Percentiles rank a stretch among this genome's conserved stretches.
Evolutionary conservation across 2,888 invertebrate species (phyloP).

Genomic region (Notodonta ziczac): DNA sequence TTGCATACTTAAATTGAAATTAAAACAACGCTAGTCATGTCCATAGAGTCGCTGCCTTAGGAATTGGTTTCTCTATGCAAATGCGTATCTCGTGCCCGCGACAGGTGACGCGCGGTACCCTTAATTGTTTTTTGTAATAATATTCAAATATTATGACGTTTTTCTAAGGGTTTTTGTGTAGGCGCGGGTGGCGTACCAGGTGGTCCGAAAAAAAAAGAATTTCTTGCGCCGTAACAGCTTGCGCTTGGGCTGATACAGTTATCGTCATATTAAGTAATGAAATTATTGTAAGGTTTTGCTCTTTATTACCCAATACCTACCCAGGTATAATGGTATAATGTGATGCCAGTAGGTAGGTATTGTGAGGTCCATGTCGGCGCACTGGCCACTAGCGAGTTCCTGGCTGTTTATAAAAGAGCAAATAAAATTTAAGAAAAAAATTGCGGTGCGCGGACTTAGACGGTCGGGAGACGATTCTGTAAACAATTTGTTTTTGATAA

Average conservation of each 20-base stretch:
- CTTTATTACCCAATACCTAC: too few species aligned
- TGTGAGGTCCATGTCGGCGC: too few species aligned
- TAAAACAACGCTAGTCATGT: conserved; percentile 36
- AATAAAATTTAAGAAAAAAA: too few species aligned
- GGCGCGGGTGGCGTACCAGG: conserved; percentile 80
- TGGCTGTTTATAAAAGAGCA: too few species aligned
- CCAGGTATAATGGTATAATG: background rate
- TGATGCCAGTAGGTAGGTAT: too few species aligned
- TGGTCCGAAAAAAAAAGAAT: conserved; percentile 75
- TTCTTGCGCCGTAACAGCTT: conserved; percentile 73
- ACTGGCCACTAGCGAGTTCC: too few species aligned
- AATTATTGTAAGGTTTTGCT: conserved; percentile 30
- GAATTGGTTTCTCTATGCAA: conserved; percentile 79
- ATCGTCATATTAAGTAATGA: conserved; percentile 15
- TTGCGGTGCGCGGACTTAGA: too few species aligned
- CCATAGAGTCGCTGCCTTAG: conserved; percentile 51
- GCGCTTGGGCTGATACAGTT: conserved; percentile 36
- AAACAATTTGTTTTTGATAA: too few species aligned
- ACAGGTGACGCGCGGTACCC: conserved; percentile 82
- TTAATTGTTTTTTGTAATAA: conserved; percentile 83
- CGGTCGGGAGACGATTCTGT: too few species aligned
- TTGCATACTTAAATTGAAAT: background rate
- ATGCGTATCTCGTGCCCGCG: conserved; percentile 80
- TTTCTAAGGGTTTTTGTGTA: conserved; percentile 71
- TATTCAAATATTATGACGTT: conserved; percentile 84